Evolutionary conservation across 1,140 invertebrate genomes (phyloP), one percentile per base, ranked within the genome.

Genomic region (Leucophenga varia): DNA sequence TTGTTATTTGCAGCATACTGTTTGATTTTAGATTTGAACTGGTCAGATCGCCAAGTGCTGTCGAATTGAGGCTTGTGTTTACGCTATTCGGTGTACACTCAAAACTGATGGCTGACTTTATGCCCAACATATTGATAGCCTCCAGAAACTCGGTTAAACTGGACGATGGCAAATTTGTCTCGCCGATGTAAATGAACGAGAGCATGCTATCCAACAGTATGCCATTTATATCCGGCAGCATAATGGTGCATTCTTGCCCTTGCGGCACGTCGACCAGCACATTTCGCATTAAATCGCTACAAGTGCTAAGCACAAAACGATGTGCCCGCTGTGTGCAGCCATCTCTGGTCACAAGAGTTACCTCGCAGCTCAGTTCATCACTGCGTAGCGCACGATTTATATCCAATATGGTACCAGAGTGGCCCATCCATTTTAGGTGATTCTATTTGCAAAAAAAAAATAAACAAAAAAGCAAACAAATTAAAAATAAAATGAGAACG

Each of bases 341-440:
- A 42, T 67, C 64, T 46, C 61, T 69, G 40, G 61, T 60, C 45
- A 61, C 64, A 20, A 74, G 44, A 12, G 67, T 49, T 10, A 74
- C 71, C 34, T 74, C 71, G 44, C 67, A 73, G 20, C 48, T 59
- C 22, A 64, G 45, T 19, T 43, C 52, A 47, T 67, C 65, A 39
- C 43, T 54, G 2, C 59, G 63, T n/a, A 74, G 44, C 20, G 53
- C 47, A 13, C 61, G 60, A 38, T 74, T 67, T 30, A 74, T 71
- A 39, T 74, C 71, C 52, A 73, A 64, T 41, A 74, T 67, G 17
- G 71, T 74, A 48, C 59, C 59, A 43, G 67, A 55, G 46, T 74
- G 71, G n/a, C 67, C 71, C 71, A 74, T 74, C 71, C 71, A 74
- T 54, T 74, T 74, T 5, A 74, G 49, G 39, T 74, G 56, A 60